Base-by-base conservation (phyloP, 2,113 vertebrate species). In the Callospermophilus lateralis region DNA sequence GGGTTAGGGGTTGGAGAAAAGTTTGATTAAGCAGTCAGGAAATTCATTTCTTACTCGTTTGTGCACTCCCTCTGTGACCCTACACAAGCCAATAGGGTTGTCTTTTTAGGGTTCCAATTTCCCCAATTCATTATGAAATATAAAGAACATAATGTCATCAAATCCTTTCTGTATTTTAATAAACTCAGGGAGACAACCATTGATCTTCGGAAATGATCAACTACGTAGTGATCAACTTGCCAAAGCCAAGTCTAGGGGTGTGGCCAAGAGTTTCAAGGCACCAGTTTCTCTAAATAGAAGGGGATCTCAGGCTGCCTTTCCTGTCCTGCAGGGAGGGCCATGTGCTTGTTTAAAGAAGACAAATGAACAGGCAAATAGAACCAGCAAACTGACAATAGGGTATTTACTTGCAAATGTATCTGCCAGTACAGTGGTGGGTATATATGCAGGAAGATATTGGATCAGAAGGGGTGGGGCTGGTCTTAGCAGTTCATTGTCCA, bases 381-480 rank as follows among this genome's bases (percentile, higher is more conserved):
- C 86, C 16, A 42, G 34, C 85, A 95, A 84, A 90, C 88, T 87
- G 65, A 51, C 70, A 34, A 80, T 61, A 77, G 65, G 34, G 90
- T 90, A 72, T 94, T 94, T 92, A 88, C 89, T 90, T 94, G 76
- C 93, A 84, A 84, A 92, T 16, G 51, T 92, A 48, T 34, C 72
- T 42, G 37, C 48, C 67, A n/a, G 72, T 84, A 94, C 84, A 67
- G 30, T 32, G 30, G 84, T n/a, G 65, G 73, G 24, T 63, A 45
- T 58, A 2, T 32, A 28, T 15, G 55, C 70, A 84, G 58, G 13
- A 83, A 48, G 58, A 77, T 37, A 13, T 32, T 58, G 32, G 34
- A 65, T 74, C 22, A 26, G 42, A 79, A 68, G 42, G 55, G 72
- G 73, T 67, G 7, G 80, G 34, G 8, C 67, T 48, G 37, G n/a